Conservation (phyloP, 2,113 vertebrate species). For the Dasypus novemcinctus region DNA sequence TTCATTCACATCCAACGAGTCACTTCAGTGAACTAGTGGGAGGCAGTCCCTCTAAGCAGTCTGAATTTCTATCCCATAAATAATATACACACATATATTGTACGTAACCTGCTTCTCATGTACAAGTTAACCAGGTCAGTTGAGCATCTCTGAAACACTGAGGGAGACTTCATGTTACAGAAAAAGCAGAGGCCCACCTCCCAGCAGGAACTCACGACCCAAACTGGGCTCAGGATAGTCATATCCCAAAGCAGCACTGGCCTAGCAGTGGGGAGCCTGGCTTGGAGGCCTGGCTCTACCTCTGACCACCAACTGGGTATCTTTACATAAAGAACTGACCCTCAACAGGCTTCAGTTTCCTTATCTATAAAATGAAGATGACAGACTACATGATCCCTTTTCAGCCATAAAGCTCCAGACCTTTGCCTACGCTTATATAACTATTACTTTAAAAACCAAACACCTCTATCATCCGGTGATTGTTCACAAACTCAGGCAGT, state of each 20-base stretch:
- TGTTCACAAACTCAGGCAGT: background rate
- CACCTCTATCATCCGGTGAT: background rate
- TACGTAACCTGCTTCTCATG: fast-evolving
- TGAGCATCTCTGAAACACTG: background rate
- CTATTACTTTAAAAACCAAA: background rate
- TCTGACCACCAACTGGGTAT: no score
- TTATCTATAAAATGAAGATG: background rate
- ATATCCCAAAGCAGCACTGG: background rate
- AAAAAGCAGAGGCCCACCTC: background rate
- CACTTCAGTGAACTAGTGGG: fast-evolving
- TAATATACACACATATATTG: fast-evolving
- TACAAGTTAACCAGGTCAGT: background rate
- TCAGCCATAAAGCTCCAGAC: background rate
- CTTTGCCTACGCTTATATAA: background rate
- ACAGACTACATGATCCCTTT: background rate
- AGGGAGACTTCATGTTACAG: background rate
- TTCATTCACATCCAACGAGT: fast-evolving
- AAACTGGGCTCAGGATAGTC: background rate
- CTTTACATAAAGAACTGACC: fast-evolving
- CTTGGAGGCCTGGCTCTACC: background rate
- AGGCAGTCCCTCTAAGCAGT: background rate
- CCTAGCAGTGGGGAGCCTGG: no score
- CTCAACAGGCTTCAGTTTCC: background rate
- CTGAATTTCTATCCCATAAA: background rate
- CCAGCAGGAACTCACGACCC: background rate